Evolutionary conservation across 64 coral and sea anemone genomes (phyloP), one percentile per base, ranked within the genome.

Genomic region (Trachythela sp.): DNA sequence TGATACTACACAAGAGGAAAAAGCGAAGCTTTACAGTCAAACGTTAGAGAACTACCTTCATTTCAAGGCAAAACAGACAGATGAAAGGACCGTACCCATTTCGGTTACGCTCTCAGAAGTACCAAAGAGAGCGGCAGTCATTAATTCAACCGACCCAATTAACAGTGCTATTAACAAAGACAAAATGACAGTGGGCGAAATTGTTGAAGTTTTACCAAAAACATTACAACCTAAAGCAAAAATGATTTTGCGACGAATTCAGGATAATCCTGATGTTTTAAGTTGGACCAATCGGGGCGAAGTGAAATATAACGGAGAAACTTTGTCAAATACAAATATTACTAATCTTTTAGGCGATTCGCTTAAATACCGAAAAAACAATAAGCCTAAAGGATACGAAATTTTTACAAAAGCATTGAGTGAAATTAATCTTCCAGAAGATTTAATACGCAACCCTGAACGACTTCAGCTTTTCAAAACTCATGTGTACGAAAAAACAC

Each of bases 151-250:
- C 17, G 45, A 86, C 3, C 85, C 41, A 48, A 52, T 86, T 86
- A 86, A 52, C 51, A 11, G 31, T 36, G 58, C 34, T 27, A 71
- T 32, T 40, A 29, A 27, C 26, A 88, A 70, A 22, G 59, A 41
- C 58, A 88, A 0, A 70, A 67, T 86, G 41, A 43, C 31, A 14
- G 40, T 70, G 31, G 42, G 11, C 30, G 42, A 88, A 33, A 70
- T 35, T 40, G 86, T 88, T 26, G 24, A 88, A 39, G 48, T 87
- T 22, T 38, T 87, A 30, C 48, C 48, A 29, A 87, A 87, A 59
- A 59, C 41, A 85, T 48, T 85, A 85, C 84, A 85, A 85, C 84
- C 84, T 43, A 85, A 85, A 85, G 84, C 84, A 85, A 85, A 85
- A 51, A 85, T 85, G 84, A 85, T 85, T n/a, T 85, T 85, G 42